Evolutionary conservation across 2,113 vertebrate genomes (phyloP).

Genomic region (Cyrtonyx montezumae): DNA sequence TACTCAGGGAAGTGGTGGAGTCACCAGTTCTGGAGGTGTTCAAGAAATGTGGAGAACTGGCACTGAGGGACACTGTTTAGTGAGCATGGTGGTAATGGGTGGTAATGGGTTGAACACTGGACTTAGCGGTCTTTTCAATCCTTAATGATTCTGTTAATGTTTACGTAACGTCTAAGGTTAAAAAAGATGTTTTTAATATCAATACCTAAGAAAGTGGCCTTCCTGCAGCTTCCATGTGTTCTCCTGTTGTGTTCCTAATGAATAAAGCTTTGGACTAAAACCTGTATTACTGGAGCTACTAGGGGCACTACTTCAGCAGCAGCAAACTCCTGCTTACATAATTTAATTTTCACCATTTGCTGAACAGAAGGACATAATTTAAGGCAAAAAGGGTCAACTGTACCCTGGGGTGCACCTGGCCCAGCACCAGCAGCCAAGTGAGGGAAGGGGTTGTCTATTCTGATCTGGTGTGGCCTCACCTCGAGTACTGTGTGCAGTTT

Average conservation of each 20-base stretch:
- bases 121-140: too few species aligned
- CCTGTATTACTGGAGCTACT: background rate
- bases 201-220: background rate
- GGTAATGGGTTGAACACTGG: too few species aligned
- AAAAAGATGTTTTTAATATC: background rate
- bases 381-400: too few species aligned
- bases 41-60: too few species aligned
- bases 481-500: background rate
- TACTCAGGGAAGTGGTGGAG: too few species aligned
- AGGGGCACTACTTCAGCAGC: background rate
- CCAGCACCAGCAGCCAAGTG: background rate
- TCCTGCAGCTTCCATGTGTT: background rate
- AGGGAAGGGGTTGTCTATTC: background rate
- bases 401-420: too few species aligned
- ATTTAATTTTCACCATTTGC: background rate
- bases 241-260: background rate
- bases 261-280: background rate
- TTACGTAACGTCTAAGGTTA: background rate
- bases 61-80: too few species aligned
- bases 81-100: too few species aligned
- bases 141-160: too few species aligned
- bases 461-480: background rate
- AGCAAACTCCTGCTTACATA: background rate
- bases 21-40: too few species aligned
- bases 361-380: background rate